Base-by-base conservation (phyloP, 2,888 invertebrate species). In the Ichneumon xanthorius region DNA sequence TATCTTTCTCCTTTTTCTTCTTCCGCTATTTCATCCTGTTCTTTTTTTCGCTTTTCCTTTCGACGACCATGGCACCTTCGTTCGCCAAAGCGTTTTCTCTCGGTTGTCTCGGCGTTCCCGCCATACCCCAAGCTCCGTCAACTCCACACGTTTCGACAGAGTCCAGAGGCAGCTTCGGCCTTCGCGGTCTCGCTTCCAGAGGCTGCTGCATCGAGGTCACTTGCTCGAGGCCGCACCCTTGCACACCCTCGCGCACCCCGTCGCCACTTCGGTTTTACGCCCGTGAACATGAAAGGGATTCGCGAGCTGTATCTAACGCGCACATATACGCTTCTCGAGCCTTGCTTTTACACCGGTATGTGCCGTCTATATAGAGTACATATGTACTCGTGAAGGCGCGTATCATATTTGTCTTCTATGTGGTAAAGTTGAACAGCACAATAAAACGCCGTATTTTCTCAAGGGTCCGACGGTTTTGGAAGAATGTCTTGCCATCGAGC, bases 211-310 rank as follows among this genome's bases (percentile, higher is more conserved):
- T 72, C 63, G 71, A 63, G 14, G 71, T 71, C 63, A 80, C 79
- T 63, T n/a, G 79, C 63, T 63, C 63, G 71, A 72, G 71, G 71
- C 79, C 48, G 70, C 61, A 61, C 58, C 70, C 78, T 26, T 40
- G 19, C 55, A 50, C 30, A 55, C 72, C 70, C 78, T 40, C 55
- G 33, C 55, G 30, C 30, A 33, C 72, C 33, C 30, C 63, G 9
- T 45, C 22, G 50, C 11, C 71, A 63, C 71, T 50, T 65, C 50
- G 40, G 79, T 72, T 72, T 72, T 61, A 71, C 63, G 63, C 50
- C 63, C 63, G 26, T 50, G 53, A 80, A 72, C 79, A 80, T 80
- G 79, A 80, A 80, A 80, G 71, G 68, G 50, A 50, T 71, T 72
- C 37, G 53, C 71, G 71, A 65, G 33, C 79, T 61, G 63, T 71